These are phyloP conservation scores for Pogonognathellus flavescens DNA, from an alignment of 1,140 invertebrate genomes.

Conservation along the genomic window DNA sequence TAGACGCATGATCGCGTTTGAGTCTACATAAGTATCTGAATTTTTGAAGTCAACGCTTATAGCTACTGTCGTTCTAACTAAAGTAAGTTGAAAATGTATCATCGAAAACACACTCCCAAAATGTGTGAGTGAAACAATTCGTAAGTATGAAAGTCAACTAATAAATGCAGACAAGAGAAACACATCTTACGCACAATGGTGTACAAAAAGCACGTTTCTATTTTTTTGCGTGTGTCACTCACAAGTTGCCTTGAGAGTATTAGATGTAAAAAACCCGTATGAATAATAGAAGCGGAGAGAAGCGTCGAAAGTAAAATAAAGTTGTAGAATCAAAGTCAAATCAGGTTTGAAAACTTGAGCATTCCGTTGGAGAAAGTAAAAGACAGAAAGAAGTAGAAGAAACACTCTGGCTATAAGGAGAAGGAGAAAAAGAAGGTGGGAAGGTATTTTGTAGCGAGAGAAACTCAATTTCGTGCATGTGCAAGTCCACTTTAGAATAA, in stretches of 20 bases:
- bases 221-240: neutral
- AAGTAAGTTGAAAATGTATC: too few relatives aligned
- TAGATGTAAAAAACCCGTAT: neutral
- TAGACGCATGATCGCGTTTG: too few relatives aligned
- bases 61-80: too few relatives aligned
- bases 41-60: too few relatives aligned
- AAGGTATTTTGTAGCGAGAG: neutral
- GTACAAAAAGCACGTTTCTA: neutral
- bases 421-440: neutral
- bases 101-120: too few relatives aligned
- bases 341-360: conserved; percentile 26
- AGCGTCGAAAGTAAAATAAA: conserved; percentile 31
- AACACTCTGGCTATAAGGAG: neutral
- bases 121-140: too few relatives aligned
- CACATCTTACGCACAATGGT: too few relatives aligned
- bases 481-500: too few relatives aligned
- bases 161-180: too few relatives aligned
- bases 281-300: neutral
- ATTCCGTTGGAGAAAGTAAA: neutral
- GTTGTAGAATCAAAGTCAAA: conserved; percentile 45
- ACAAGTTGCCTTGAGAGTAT: neutral
- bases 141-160: too few relatives aligned
- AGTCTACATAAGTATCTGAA: too few relatives aligned
- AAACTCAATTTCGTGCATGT: too few relatives aligned
- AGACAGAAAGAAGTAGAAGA: neutral